Evolutionary conservation across 2,797 vertebrate genomes (phyloP).

Genomic region (Acestrorhynchus altus): DNA sequence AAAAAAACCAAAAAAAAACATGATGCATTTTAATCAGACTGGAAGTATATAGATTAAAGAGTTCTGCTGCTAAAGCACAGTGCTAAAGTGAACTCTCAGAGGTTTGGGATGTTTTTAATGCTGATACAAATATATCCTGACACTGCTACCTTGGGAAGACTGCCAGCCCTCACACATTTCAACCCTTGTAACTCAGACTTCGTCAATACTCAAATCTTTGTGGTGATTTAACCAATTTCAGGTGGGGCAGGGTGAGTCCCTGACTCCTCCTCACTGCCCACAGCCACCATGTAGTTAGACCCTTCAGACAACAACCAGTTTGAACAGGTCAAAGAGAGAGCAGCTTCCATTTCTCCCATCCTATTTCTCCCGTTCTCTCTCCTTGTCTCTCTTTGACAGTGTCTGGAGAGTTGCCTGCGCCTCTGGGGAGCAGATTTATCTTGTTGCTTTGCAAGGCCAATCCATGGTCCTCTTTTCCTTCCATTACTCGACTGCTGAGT

Average conservation of each 20-base stretch:
- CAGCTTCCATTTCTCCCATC: constrained; percentile 4
- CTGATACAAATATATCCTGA: neutral
- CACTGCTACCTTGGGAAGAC: neutral
- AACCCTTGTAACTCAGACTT: neutral
- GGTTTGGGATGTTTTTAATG: neutral
- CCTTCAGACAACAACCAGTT: constrained; percentile 10
- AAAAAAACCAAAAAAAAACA: neutral
- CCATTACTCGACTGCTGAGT: constrained; percentile 48
- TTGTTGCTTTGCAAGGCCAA: constrained; percentile 38
- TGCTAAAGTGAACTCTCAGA: neutral
- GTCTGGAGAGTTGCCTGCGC: constrained; percentile 46
- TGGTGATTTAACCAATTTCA: neutral
- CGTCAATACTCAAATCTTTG: neutral
- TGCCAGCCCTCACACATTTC: neutral
- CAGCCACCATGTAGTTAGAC: neutral
- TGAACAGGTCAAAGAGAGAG: neutral
- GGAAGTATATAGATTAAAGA: neutral
- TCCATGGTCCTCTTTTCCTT: constrained; percentile 30
- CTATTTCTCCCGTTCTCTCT: constrained; percentile 36
- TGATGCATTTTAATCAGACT: neutral
- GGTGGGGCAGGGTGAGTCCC: neutral
- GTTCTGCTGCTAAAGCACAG: neutral
- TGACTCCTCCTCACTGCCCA: neutral
- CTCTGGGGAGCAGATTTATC: constrained; percentile 30
- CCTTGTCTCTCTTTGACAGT: constrained; percentile 33